phyloP scores from a whole-genome alignment of 2,888 invertebrate species.

The Hirtodrosophila duncani region DNA sequence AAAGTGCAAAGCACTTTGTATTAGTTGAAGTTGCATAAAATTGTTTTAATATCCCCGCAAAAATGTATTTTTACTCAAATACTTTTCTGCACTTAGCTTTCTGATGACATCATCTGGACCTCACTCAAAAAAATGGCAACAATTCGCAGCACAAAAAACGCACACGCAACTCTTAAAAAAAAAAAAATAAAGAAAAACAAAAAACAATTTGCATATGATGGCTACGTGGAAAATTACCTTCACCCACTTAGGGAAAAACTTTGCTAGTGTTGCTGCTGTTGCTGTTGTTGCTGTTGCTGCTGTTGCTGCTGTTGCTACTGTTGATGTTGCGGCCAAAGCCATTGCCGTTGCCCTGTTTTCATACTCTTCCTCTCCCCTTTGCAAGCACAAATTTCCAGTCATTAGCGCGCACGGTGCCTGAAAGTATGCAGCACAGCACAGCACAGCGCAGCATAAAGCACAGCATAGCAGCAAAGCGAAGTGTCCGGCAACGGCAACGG shows the following conservation, averaged over 20 bases:
- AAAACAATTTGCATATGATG: slow-evolving; percentile 63
- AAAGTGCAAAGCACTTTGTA: too few species aligned
- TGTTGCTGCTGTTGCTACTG: slow-evolving; percentile 16
- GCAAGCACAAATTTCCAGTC: slow-evolving; percentile 60
- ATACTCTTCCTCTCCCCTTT: too few species aligned
- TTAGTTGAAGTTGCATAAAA: too few species aligned
- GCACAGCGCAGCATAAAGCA: slow-evolving; percentile 1
- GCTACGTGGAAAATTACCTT: slow-evolving; percentile 58
- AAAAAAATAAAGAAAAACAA: slow-evolving; percentile 13
- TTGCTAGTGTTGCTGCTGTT: slow-evolving; percentile 19
- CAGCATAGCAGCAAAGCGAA: slow-evolving; percentile 3
- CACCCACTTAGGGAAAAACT: slow-evolving; percentile 46
- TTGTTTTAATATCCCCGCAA: too few species aligned
- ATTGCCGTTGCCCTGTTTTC: slow-evolving; percentile 10
- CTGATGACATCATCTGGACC: too few species aligned
- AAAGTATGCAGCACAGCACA: slow-evolving; percentile 43
- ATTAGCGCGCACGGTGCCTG: slow-evolving; percentile 57
- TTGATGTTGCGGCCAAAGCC: not conserved
- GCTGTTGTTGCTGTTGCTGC: not conserved
- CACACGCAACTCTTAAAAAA: slow-evolving; percentile 13
- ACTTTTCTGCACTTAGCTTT: too few species aligned
- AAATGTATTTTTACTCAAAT: too few species aligned
- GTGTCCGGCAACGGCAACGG: too few species aligned
- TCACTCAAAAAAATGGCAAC: too few species aligned
- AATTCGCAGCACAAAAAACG: too few species aligned